Evolutionary conservation across 1,140 invertebrate genomes (phyloP).

Genomic region (Andricus grossulariae): DNA sequence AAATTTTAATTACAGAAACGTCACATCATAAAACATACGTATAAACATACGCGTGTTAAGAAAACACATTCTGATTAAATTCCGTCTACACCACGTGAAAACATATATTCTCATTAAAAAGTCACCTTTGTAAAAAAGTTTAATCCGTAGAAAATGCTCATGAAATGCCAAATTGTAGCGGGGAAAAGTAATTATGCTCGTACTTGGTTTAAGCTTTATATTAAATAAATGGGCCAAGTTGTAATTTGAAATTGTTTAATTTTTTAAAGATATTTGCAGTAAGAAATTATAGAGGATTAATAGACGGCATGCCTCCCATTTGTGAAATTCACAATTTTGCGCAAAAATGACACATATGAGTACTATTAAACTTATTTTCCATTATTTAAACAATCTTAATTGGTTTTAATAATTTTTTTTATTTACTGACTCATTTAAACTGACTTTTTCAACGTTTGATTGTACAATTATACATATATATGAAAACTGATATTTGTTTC

Average conservation of each 20-base stretch:
- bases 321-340: background rate
- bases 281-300: background rate
- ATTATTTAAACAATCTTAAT: too few species aligned
- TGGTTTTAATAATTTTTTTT: too few species aligned
- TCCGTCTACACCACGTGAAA: conserved; percentile 4
- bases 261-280: background rate
- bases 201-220: background rate
- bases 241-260: too few species aligned
- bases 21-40: conserved; percentile 7
- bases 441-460: too few species aligned
- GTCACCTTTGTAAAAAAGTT: background rate
- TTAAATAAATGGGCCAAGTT: background rate
- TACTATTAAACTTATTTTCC: background rate
- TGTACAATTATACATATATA: too few species aligned
- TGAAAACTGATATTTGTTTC: too few species aligned
- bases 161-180: background rate
- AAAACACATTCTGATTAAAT: conserved; percentile 19
- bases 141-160: conserved; percentile 7
- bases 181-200: background rate
- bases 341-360: background rate
- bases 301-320: too few species aligned
- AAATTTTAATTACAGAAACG: conserved; percentile 42
- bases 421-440: too few species aligned
- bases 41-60: background rate
- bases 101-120: conserved; percentile 29